Evolutionary conservation across 2,797 vertebrate genomes (phyloP), one percentile per base, ranked within the genome.

Genomic region (Dallia pectoralis): DNA sequence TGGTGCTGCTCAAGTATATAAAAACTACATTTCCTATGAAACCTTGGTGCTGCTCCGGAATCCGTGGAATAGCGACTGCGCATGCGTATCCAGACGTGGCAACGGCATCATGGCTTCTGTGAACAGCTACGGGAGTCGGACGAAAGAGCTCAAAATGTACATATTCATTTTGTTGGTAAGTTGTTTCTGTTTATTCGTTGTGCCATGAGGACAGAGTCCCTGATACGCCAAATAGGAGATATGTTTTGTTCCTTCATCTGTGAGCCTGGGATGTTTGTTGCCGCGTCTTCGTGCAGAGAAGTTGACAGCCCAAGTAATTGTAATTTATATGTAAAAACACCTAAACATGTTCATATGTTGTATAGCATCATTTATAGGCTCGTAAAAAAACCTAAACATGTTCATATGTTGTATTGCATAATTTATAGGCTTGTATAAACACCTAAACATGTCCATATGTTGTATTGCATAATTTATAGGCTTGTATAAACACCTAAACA

Each of bases 51-150:
- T 49, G 59, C 40, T n/a, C 3, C 12, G 73, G 79, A 74, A 73
- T 78, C 84, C 36, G 64, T 84, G 82, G 84, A 76, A 85, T 74
- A 68, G 18, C 49, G 40, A 88, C 4, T 91, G 92, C 93, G 93
- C 93, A 4, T 92, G 93, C 93, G 93, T 87, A 87, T 68, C 91
- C 88, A 92, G 92, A 94, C 93, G 93, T 94, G 93, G 93, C 93
- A 94, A 87, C 93, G 88, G 91, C 91, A 94, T 94, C 93, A 94
- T 94, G 93, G 93, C 92, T 90, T 92, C 91, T 88, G 85, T 91
- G 91, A 91, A 67, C 62, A 63, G 81, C 82, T 74, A 59, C 91
- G 81, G 89, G 87, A 92, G 90, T 87, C 84, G 82, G 82, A 86
- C 82, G 89, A 89, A 86, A 82, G 90, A 78, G 82, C 79, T 81